Evolutionary conservation across 2,888 invertebrate species (phyloP), one percentile per base, ranked within the genome.

Genomic region (Molorchus minor): DNA sequence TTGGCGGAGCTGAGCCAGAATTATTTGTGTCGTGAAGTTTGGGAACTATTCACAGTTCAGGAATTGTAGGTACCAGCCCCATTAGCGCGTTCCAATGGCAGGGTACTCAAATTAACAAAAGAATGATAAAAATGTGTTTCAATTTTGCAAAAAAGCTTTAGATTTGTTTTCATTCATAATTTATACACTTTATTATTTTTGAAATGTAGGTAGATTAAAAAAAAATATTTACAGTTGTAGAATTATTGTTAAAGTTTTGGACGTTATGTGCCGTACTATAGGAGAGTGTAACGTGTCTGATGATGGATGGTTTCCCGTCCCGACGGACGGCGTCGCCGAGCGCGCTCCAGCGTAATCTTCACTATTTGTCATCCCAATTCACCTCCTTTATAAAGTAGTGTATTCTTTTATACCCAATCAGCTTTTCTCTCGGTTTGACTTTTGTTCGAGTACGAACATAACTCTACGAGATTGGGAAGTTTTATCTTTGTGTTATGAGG

Each of bases 291-390:
- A 70, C 67, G 65, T 70, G 69, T 61, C 58, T 66, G 68, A 78
- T 79, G 79, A 79, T 76, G 72, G 73, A 79, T 79, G 72, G 71
- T 68, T 75, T 77, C 77, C 78, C 71, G 75, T 77, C 75, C 73
- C 78, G 77, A 74, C 77, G 77, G 68, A 71, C 74, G 76, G 74
- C 77, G 77, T 77, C 78, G 68, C 71, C 70, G 64, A 71, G 70
- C 72, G 71, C 75, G 70, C 74, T 76, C 72, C 68, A 63, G 65
- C 73, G 73, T 79, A 79, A 79, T 79, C 78, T 77, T 64, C 66
- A 71, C 77, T 73, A 80, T 80, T 79, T 80, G 79, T 80, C 80
- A 80, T 79, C 78, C 70, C 71, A 71, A 75, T 75, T 78, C 77
- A 78, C 77, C 77, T 78, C 77, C 78, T 77, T 75, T 79, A 77